Evolutionary conservation across 2,113 vertebrate species (phyloP).

Genomic region (Malurus elegans): DNA sequence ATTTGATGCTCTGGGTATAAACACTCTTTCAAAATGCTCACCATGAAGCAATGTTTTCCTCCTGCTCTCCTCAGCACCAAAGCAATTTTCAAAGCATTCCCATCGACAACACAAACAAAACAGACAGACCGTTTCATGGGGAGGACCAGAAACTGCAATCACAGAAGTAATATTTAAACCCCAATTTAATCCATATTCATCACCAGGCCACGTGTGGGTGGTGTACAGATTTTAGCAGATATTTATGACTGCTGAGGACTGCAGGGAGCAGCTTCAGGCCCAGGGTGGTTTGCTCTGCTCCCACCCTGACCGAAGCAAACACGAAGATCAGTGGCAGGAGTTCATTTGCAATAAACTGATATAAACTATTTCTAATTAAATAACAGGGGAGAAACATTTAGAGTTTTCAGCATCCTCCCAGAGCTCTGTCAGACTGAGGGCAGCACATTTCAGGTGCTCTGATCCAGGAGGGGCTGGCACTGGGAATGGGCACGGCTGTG

Average conservation of each 20-base stretch:
- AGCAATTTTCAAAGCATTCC: conserved; percentile 55
- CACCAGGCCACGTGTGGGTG: not conserved
- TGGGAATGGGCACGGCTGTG: no score
- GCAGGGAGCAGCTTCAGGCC: not conserved
- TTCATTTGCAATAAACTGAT: not conserved
- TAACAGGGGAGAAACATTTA: not conserved
- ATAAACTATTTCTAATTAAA: not conserved
- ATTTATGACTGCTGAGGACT: not conserved
- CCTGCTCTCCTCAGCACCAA: conserved; percentile 2
- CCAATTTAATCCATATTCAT: not conserved
- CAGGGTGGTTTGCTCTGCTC: not conserved
- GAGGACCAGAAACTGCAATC: conserved; percentile 8
- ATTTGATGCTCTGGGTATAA: conserved; percentile 27
- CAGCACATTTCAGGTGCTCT: no score
- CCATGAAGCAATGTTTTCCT: not conserved
- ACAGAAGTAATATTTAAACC: not conserved
- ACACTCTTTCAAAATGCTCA: conserved; percentile 16
- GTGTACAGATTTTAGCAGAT: not conserved
- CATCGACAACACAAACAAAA: conserved; percentile 4
- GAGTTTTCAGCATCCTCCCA: not conserved
- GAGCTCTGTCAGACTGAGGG: not conserved
- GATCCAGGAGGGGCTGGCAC: no score
- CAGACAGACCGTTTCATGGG: conserved; percentile 9
- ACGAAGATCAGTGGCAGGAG: not conserved
- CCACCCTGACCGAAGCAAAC: not conserved